These are phyloP conservation scores for Oryctes rhinoceros DNA, from an alignment of 1,140 invertebrate genomes.

Conservation along the genomic window DNA sequence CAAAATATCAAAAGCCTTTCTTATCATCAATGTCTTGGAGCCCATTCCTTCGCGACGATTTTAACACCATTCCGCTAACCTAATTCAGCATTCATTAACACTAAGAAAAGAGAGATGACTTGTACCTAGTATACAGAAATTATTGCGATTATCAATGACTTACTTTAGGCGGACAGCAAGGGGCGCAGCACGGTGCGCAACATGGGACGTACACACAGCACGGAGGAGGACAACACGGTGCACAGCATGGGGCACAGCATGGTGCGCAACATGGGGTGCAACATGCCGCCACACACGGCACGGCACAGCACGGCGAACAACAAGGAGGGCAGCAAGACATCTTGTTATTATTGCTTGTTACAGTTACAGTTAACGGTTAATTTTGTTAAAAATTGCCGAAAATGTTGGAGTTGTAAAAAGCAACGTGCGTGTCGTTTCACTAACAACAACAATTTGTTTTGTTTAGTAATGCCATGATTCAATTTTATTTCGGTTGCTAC, in stretches of 20 bases:
- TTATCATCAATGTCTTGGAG: conserved; percentile 5
- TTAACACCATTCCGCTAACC: background rate
- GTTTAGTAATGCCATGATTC: background rate
- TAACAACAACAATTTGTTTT: conserved; percentile 14
- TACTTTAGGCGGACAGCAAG: conserved; percentile 29
- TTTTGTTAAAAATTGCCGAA: conserved; percentile 18
- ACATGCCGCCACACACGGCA: background rate
- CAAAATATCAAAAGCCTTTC: background rate
- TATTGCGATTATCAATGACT: background rate
- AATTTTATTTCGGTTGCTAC: conserved; percentile 29
- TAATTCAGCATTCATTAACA: background rate
- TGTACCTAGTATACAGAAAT: background rate
- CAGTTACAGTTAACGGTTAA: conserved; percentile 1
- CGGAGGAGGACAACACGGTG: conserved; percentile 3
- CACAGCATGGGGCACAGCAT: conserved; percentile 30
- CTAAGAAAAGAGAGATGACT: conserved; percentile 8
- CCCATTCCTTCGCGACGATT: background rate
- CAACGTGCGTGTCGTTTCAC: conserved; percentile 1
- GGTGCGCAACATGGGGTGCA: background rate
- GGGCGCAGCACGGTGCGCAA: conserved; percentile 20
- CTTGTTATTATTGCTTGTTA: background rate
- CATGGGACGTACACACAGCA: conserved; percentile 33
- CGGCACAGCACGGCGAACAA: background rate
- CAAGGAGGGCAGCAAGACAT: conserved; percentile 35
- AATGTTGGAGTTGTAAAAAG: background rate